Evolutionary conservation across 1,140 invertebrate genomes (phyloP).

Genomic region (Aphidius gifuensis): DNA sequence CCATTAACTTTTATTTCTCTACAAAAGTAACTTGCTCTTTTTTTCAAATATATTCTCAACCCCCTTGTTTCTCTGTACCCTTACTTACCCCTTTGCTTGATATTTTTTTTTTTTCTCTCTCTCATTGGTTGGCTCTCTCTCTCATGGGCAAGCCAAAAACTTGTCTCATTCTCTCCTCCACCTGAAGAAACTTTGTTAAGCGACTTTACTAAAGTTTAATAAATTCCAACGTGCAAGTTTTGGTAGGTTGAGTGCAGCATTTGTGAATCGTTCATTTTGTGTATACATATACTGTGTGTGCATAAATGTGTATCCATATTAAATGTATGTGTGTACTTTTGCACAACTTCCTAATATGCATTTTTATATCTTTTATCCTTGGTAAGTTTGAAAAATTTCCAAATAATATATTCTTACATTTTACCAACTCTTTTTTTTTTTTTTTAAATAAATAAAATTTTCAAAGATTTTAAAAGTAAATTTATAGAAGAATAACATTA

Average conservation of each 20-base stretch:
- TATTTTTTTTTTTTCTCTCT: slow-evolving; percentile 3
- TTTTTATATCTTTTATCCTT: no score
- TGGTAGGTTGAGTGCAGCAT: slow-evolving; percentile 38
- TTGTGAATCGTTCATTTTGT: slow-evolving; percentile 2
- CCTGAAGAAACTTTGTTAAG: slow-evolving; percentile 47
- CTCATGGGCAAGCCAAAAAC: neutral
- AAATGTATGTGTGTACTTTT: no score
- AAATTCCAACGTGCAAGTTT: slow-evolving; percentile 52
- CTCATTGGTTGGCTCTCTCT: neutral
- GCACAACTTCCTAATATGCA: no score
- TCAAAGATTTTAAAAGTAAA: no score
- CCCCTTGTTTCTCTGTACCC: slow-evolving; percentile 24
- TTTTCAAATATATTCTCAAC: slow-evolving; percentile 20
- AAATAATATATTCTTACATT: no score
- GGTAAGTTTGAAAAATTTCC: no score
- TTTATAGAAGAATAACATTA: no score
- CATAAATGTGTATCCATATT: neutral
- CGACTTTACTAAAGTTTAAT: slow-evolving; percentile 53
- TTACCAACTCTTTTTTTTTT: no score
- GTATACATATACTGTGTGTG: slow-evolving; percentile 15
- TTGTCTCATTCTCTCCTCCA: slow-evolving; percentile 6
- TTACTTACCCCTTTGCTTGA: neutral
- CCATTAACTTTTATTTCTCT: slow-evolving; percentile 54
- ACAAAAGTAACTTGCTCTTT: slow-evolving; percentile 46
- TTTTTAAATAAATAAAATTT: no score